Conservation (phyloP, 2,797 vertebrate genomes). For the Tadarida brasiliensis region DNA sequence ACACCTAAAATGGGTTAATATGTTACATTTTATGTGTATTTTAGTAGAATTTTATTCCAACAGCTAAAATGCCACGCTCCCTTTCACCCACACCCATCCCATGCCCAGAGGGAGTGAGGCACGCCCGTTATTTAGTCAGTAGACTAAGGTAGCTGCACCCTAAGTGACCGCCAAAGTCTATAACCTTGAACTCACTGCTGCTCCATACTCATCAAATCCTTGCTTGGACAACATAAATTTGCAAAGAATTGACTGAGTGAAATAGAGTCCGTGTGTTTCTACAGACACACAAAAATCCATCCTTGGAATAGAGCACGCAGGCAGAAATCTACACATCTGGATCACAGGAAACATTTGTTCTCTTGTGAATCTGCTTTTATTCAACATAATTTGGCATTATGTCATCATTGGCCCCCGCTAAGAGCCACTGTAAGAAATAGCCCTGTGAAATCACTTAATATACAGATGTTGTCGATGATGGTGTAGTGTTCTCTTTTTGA, state of each 20-base stretch:
- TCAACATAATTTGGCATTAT: not conserved
- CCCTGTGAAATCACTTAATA: not conserved
- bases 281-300: not conserved
- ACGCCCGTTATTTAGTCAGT: not conserved
- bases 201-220: not conserved
- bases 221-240: not conserved
- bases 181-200: not conserved
- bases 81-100: not conserved
- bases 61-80: not conserved
- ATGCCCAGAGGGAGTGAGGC: not conserved
- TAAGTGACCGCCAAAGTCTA: not conserved
- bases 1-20: not conserved
- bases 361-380: constrained; percentile 50
- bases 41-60: not conserved
- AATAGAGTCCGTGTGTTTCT: not conserved
- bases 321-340: not conserved
- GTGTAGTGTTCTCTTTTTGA: not conserved
- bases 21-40: not conserved
- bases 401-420: not conserved
- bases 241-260: not conserved
- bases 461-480: not conserved
- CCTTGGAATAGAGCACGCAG: not conserved
- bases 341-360: not conserved
- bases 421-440: not conserved
- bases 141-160: not conserved